Evolutionary conservation across 1,140 invertebrate species (phyloP).

Genomic region (Cotesia vestalis): DNA sequence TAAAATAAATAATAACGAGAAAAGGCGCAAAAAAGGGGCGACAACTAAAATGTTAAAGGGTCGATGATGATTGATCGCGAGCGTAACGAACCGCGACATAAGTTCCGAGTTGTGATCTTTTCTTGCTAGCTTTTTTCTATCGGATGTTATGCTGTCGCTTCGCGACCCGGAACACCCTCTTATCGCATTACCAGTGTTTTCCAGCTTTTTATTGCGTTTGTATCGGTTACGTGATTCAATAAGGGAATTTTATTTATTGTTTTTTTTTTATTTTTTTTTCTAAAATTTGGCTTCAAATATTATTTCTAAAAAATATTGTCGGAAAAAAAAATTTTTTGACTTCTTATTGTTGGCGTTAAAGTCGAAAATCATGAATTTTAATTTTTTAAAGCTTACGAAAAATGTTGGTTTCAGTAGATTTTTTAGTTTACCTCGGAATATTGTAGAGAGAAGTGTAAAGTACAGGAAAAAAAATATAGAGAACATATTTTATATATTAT

Average conservation of each 20-base stretch:
- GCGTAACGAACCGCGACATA: constrained; percentile 43
- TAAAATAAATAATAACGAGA: no score
- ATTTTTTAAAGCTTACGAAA: no score
- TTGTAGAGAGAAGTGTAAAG: no score
- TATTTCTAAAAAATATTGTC: no score
- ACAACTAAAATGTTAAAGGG: constrained; percentile 22
- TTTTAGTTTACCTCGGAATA: no score
- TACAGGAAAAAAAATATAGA: no score
- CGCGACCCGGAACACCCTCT: constrained; percentile 15
- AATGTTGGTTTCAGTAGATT: no score
- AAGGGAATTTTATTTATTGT: neutral
- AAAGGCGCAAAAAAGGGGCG: neutral
- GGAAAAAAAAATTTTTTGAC: no score
- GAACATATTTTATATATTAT: no score
- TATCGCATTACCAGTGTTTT: constrained; percentile 17
- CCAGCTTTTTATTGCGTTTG: constrained; percentile 22
- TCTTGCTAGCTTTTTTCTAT: neutral
- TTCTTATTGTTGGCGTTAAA: no score
- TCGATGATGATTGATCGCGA: constrained; percentile 42
- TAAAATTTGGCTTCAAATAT: neutral
- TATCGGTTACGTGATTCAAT: neutral
- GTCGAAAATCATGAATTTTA: no score
- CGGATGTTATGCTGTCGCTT: constrained; percentile 24
- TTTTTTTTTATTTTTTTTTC: neutral
- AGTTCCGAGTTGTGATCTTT: constrained; percentile 14